Conservation (phyloP, 1,140 invertebrate genomes). For the Tetragnatha versicolor region DNA sequence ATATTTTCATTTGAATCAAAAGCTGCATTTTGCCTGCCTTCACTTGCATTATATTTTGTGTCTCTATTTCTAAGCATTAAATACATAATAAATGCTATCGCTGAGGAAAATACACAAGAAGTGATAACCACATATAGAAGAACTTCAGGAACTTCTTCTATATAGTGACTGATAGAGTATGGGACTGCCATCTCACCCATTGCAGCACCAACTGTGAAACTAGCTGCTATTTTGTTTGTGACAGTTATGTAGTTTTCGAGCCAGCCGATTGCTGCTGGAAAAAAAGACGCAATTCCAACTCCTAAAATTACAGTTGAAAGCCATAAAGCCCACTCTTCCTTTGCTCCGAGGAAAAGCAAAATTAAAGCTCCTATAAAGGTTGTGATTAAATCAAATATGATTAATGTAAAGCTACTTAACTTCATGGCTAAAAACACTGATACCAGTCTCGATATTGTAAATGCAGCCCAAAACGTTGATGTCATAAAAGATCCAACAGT, state of each 20-base stretch:
- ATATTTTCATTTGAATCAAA: no score
- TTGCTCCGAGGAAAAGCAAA: slow-evolving; percentile 62
- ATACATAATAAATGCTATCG: slow-evolving; percentile 60
- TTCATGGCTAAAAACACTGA: slow-evolving; percentile 65
- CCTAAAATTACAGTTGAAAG: slow-evolving; percentile 62
- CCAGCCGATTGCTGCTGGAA: slow-evolving; percentile 68
- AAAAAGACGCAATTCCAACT: slow-evolving; percentile 67
- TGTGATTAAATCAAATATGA: slow-evolving; percentile 62
- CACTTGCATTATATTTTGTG: slow-evolving; percentile 19
- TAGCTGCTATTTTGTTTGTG: slow-evolving; percentile 66
- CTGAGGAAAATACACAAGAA: slow-evolving; percentile 57
- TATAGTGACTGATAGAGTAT: slow-evolving; percentile 62
- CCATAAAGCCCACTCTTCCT: slow-evolving; percentile 60
- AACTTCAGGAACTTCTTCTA: slow-evolving; percentile 60
- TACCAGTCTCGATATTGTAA: slow-evolving; percentile 65
- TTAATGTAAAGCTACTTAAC: slow-evolving; percentile 63
- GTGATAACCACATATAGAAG: slow-evolving; percentile 63
- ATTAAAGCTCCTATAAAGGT: slow-evolving; percentile 63
- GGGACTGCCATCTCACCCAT: slow-evolving; percentile 67
- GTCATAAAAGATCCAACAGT: slow-evolving; percentile 63
- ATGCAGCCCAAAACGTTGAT: slow-evolving; percentile 67
- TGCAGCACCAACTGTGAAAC: slow-evolving; percentile 66
- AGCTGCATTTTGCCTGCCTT: no score
- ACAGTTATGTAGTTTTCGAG: slow-evolving; percentile 66
- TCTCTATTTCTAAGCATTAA: slow-evolving; percentile 28